Evolutionary conservation across 2,888 invertebrate species (phyloP), one percentile per base, ranked within the genome.

Genomic region (Odontothrips loti): DNA sequence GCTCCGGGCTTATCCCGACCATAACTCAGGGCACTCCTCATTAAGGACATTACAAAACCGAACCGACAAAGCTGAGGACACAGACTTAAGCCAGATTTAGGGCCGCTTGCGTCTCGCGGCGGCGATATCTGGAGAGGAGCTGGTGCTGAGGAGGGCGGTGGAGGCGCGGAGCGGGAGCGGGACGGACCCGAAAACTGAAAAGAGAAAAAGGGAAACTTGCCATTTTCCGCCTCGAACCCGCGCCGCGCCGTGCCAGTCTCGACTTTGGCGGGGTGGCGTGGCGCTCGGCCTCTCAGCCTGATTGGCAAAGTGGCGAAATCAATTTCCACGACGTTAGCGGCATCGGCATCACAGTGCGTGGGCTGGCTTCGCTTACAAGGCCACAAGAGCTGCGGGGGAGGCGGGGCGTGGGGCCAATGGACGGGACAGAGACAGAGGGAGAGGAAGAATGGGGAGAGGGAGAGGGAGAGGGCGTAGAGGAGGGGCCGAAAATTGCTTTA

Each of bases 21-120:
- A 20, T 51, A 51, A 51, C 51, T 51, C 51, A 51, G 58, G 12
- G 15, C 68, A 12, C 23, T 10, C 27, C 68, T 75, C 68, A 75
- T 75, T 75, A 75, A 27, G 68, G 68, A 75, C 68, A 75, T 75
- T 75, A 75, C 68, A 27, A 27, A 75, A 75, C 68, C 68, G 68
- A 75, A 75, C 23, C 23, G 68, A 43, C 34, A 43, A 43, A 43
- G 34, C 34, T 43, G 34, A 43, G 34, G 6, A 6, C 3, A 43
- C 34, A 43, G 34, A 43, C 34, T 43, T 43, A 6, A 43, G 34
- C 34, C 34, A 43, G 34, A 43, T 43, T 43, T 43, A 43, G 34
- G 6, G 6, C 58, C 17, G 58, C 51, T 51, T 3, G 15, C 10
- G 58, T 6, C 58, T n/a, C 17, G 58, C 6, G 58, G 17, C 51